Evolutionary conservation across 1,140 invertebrate species (phyloP), one percentile per base, ranked within the genome.

Genomic region (Neodiprion pinetum): DNA sequence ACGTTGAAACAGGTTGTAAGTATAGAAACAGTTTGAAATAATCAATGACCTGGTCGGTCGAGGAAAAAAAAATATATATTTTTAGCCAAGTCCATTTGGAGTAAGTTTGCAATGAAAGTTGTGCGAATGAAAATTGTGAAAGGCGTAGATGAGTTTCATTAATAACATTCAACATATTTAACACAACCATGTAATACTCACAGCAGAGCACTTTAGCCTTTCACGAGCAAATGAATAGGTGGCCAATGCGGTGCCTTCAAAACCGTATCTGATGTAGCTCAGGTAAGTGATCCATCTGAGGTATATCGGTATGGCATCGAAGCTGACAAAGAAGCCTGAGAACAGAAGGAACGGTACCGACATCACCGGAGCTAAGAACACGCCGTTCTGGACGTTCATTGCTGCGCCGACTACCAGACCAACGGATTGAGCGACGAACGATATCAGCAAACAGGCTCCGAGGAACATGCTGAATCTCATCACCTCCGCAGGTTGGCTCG

Each of bases 271-370:
- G 74, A 98, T 96, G 86, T 99, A 99, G 11, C 96, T 97, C 1
- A 98, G 89, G 86, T 98, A 99, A 0, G 97, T 98, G 75, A 99
- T 95, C 97, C 97, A 99, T 76, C 97, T 91, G 67, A 99, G 90
- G 84, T 98, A 99, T 5, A 95, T 92, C 0, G 98, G 98, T 79
- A 99, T 99, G 0, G 97, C 97, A 82, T 98, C 96, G 86, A 99
- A 97, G 75, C 96, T 98, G 21, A 99, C 97, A 88, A 99, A 99
- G 92, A 99, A 99, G 11, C 97, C 98, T 71, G 95, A 96, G 90
- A 97, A 99, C 12, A 99, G 89, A 12, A 99, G 90, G 88, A 99
- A 96, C 23, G 96, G 97, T 75, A 98, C 98, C 1, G 96, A 96
- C 93, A 96, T 96, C 7, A 99, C 96, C 1, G 98, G 97, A 10